Base-by-base conservation (phyloP, 37 sponge, comb jelly and placozoan genomes). In the Chondrilla cf. caribensis region DNA sequence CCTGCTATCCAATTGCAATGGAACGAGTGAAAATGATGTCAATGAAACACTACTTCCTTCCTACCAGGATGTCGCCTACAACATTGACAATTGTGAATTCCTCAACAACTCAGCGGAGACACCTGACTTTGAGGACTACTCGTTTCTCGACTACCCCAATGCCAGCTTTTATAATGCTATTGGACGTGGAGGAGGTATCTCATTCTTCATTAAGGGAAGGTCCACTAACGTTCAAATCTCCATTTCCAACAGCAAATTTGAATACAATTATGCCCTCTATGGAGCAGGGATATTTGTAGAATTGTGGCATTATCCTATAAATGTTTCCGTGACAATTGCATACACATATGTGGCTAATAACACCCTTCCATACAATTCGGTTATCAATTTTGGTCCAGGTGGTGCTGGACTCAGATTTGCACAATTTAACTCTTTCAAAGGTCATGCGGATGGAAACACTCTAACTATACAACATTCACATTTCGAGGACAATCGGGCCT, bases 171-270 rank as follows among this genome's bases (percentile, higher is more conserved):
- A 36, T 7, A 42, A n/a, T 40, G 76, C 76, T 25, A 73, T 73
- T 73, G 76, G 76, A 22, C 41, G 76, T 11, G 76, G 76, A 40
- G 76, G 76, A 24, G 76, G 76, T 36, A 17, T 73, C 21, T 73
- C 76, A 2, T 4, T 73, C 22, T 73, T 73, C 25, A 38, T 73
- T 7, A 73, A 40, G 43, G 76, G 76, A n/a, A 73, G 1, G 15
- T 39, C 76, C 41, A 40, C 18, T 36, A 73, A 73, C 76, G 25
- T 73, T 43, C 1, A 17, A 21, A 38, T 73, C 24, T n/a, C 24
- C 25, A 37, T 73, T 15, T n/a, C 25, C 5, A n/a, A 42, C 43
- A n/a, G 76, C 44, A 73, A 24, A 4, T 73, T 73, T 73, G 11
- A 43, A 1, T 41, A 40, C n/a, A 73, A 73, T 25, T 40, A 37